A percentile compares a stretch with the other conserved stretches of the same genome.
phyloP scores from a whole-genome alignment of 2,888 invertebrate species.

The Nebria salina region DNA sequence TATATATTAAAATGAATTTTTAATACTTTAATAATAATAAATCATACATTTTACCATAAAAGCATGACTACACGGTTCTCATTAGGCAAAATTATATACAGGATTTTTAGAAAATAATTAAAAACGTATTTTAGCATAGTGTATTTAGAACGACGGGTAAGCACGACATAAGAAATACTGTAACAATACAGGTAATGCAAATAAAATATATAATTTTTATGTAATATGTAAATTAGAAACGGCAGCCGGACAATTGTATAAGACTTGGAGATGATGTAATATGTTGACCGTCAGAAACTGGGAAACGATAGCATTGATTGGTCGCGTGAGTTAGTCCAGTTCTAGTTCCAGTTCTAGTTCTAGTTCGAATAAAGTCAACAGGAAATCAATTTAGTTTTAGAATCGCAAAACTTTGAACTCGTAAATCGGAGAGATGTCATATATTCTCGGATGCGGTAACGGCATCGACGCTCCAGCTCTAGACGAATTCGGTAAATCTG shows the following conservation, averaged over 20 bases:
- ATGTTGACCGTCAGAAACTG: conserved; percentile 9
- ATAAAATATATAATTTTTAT: not conserved
- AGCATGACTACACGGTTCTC: not conserved
- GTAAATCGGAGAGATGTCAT: conserved; percentile 36
- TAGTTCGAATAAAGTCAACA: conserved; percentile 25
- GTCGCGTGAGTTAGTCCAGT: conserved; percentile 21
- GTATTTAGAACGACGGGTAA: not conserved
- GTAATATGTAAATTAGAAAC: not conserved
- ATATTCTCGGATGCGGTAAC: conserved; percentile 24
- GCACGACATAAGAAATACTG: not conserved
- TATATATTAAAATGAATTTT: not conserved
- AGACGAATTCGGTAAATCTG: conserved; percentile 33
- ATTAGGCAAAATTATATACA: too few species aligned
- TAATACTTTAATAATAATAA: not conserved
- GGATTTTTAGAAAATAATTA: not conserved
- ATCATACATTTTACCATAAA: not conserved
- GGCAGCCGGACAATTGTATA: not conserved
- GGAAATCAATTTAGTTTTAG: conserved; percentile 39
- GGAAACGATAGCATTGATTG: not conserved
- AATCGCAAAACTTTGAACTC: conserved; percentile 37
- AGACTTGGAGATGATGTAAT: not conserved
- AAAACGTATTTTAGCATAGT: not conserved
- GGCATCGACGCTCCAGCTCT: conserved; percentile 16
- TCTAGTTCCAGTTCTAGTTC: not conserved
- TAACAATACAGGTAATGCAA: not conserved